Evolutionary conservation across 2,888 invertebrate species (phyloP).

Genomic region (Apocheima hispidaria): DNA sequence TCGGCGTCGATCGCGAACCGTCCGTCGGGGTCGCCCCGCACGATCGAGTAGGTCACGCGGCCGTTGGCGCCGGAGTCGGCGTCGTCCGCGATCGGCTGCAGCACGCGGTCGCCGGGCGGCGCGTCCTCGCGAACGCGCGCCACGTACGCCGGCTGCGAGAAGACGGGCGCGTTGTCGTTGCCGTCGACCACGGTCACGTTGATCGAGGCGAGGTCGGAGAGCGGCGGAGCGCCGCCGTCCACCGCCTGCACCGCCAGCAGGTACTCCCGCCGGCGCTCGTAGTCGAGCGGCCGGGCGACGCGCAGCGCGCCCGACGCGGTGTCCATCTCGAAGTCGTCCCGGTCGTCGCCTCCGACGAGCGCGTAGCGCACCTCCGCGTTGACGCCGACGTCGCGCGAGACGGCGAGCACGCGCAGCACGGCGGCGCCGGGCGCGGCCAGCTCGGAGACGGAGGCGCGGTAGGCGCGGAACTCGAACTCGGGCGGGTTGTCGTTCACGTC

Average conservation of each 20-base stretch:
- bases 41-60: conserved; percentile 91
- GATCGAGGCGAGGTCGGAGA: conserved; percentile 94
- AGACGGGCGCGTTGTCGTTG: conserved; percentile 95
- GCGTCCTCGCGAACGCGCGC: conserved; percentile 93
- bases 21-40: conserved; percentile 89
- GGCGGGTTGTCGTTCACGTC: conserved; percentile 99
- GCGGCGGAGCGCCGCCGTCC: conserved; percentile 95
- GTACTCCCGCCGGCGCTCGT: conserved; percentile 94
- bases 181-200: conserved; percentile 94
- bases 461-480: conserved; percentile 94
- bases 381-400: conserved; percentile 95
- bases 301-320: conserved; percentile 90
- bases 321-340: conserved; percentile 93
- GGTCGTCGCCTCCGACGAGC: conserved; percentile 95
- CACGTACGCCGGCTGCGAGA: conserved; percentile 91
- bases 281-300: conserved; percentile 93
- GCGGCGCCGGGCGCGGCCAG: conserved; percentile 92
- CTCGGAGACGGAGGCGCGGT: conserved; percentile 92
- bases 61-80: conserved; percentile 94
- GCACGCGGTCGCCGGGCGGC: conserved; percentile 88
- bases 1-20: conserved; percentile 92
- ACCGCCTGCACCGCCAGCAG: conserved; percentile 95
- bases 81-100: conserved; percentile 94
- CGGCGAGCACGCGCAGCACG: conserved; percentile 94
- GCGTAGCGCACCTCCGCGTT: conserved; percentile 97